Evolutionary conservation across 2,888 invertebrate genomes (phyloP), one percentile per base, ranked within the genome.

Genomic region (Mesodorylaimus sp.): DNA sequence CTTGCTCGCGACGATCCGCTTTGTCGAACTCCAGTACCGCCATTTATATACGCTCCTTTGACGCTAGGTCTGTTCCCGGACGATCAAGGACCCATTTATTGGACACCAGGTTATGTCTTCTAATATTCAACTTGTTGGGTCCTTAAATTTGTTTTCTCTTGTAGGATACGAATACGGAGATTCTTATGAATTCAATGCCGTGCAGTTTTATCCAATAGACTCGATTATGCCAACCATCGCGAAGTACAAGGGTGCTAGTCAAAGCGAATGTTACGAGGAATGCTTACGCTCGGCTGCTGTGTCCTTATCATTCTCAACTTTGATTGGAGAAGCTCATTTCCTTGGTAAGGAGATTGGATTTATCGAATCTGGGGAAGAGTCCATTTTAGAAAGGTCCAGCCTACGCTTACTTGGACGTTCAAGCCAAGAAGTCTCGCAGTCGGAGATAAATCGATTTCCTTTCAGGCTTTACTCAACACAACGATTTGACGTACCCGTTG

Each of bases 401-500:
- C n/a, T n/a, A n/a, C n/a, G n/a, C n/a, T n/a, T n/a, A n/a, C n/a
- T n/a, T n/a, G n/a, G n/a, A n/a, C n/a, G n/a, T n/a, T n/a, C n/a
- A n/a, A n/a, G n/a, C n/a, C n/a, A n/a, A n/a, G n/a, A n/a, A n/a
- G n/a, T n/a, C n/a, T n/a, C n/a, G n/a, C n/a, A n/a, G n/a, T n/a
- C n/a, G n/a, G n/a, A n/a, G n/a, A n/a, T n/a, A n/a, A n/a, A n/a
- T n/a, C n/a, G n/a, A n/a, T n/a, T n/a, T 47, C 44, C 24, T 42
- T 56, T 3, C 58, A 73, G 74, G 95, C 24, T 95, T 93, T 67
- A 84, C 82, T 32, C 82, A 84, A 19, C 85, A 76, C 64, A 82
- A 83, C 58, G 93, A 95, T 57, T 60, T 91, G 21, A 86, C 84
- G 0, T 88, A 89, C 66, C 95, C 97, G 0, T 67, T 93, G 50